These are phyloP conservation scores for Trypoxylon attenuatum DNA, from an alignment of 2,888 invertebrate species.

Conservation along the genomic window DNA sequence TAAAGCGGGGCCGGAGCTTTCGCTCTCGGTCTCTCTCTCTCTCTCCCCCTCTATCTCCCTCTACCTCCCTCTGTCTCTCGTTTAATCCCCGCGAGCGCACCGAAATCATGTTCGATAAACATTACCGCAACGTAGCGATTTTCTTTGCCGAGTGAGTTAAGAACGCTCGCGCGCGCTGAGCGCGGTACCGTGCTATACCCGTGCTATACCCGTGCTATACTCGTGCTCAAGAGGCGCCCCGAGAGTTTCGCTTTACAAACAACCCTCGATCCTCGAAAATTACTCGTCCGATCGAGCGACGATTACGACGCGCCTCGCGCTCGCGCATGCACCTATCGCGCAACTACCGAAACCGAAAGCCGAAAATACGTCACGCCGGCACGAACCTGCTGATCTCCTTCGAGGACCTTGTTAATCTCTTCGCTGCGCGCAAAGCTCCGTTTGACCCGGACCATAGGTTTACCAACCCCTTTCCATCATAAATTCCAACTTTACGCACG, in stretches of 20 bases:
- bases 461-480: neutral
- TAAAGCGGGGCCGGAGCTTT: constrained; percentile 56
- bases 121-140: constrained; percentile 63
- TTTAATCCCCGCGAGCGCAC: constrained; percentile 66
- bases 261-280: constrained; percentile 57
- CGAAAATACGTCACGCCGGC: constrained; percentile 45
- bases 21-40: constrained; percentile 12
- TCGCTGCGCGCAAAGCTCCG: constrained; percentile 4
- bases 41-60: neutral
- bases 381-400: constrained; percentile 42
- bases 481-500: neutral
- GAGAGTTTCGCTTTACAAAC: constrained; percentile 54
- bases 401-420: constrained; percentile 34
- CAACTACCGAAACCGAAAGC: constrained; percentile 49
- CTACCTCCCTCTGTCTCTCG: constrained; percentile 40
- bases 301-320: constrained; percentile 45
- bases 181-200: too few relatives aligned
- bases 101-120: constrained; percentile 70
- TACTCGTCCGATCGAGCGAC: constrained; percentile 54
- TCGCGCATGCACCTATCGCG: too few relatives aligned
- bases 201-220: too few relatives aligned
- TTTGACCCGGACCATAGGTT: neutral
- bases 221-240: too few relatives aligned
- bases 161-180: constrained; percentile 37
- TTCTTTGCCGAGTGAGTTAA: constrained; percentile 57